These are phyloP conservation scores for Chrysopa pallens DNA, from an alignment of 1,140 invertebrate species.

Conservation along the genomic window DNA sequence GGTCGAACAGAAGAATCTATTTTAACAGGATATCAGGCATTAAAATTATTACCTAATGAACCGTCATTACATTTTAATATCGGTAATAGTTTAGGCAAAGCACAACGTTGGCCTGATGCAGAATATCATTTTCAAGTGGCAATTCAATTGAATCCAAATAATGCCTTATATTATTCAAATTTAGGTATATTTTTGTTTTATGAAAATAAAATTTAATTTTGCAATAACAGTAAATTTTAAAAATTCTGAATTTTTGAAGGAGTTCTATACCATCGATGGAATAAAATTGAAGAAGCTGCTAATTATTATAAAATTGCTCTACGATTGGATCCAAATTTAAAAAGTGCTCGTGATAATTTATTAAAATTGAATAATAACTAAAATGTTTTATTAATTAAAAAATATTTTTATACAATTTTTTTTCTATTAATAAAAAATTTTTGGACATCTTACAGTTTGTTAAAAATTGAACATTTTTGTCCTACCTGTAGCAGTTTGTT, in stretches of 20 bases:
- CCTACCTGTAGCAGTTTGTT: too few species aligned
- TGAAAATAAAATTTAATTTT: background rate
- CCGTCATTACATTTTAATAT: constrained; percentile 67
- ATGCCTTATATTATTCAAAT: constrained; percentile 65
- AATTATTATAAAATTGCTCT: constrained; percentile 59
- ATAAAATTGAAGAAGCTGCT: constrained; percentile 53
- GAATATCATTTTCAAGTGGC: constrained; percentile 65
- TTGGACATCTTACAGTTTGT: too few species aligned
- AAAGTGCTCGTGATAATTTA: constrained; percentile 48
- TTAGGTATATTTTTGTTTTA: constrained; percentile 50
- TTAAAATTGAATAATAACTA: constrained; percentile 17
- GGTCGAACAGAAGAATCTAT: constrained; percentile 50
- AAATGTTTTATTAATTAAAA: background rate
- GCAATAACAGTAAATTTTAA: too few species aligned
- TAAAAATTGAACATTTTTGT: too few species aligned
- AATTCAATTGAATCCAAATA: constrained; percentile 44
- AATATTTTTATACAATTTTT: background rate
- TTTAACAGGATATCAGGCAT: constrained; percentile 42
- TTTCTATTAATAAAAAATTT: too few species aligned
- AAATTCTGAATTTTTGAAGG: constrained; percentile 43
- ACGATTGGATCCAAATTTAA: constrained; percentile 44
- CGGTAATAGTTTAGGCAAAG: constrained; percentile 77
- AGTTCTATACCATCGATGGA: constrained; percentile 87
- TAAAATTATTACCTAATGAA: constrained; percentile 48
- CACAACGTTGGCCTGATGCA: constrained; percentile 52